Evolutionary conservation across 2,797 vertebrate species (phyloP).

Genomic region (Myotis planiceps): DNA sequence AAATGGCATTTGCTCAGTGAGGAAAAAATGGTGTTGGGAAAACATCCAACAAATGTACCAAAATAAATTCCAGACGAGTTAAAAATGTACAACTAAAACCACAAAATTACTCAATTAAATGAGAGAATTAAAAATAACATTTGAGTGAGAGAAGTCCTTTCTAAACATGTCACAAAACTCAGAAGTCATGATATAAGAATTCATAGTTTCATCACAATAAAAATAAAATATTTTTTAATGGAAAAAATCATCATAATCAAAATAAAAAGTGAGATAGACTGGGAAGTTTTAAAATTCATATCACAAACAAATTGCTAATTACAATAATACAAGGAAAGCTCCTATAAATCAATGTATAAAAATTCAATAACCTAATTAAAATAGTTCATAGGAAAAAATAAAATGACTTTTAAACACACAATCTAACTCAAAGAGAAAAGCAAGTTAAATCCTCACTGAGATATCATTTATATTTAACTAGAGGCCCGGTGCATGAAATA

Average conservation of each 20-base stretch:
- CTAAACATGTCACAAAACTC: not conserved
- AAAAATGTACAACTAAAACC: not conserved
- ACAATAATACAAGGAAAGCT: not conserved
- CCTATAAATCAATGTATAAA: conserved; percentile 7
- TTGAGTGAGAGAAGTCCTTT: not conserved
- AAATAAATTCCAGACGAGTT: conserved; percentile 43
- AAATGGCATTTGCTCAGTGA: not conserved
- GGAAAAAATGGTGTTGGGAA: not conserved
- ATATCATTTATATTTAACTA: not conserved
- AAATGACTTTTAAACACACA: conserved; percentile 29
- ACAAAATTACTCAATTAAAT: conserved; percentile 6
- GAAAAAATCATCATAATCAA: conserved; percentile 24
- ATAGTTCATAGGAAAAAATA: conserved; percentile 32
- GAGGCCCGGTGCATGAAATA: too few species aligned
- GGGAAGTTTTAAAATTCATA: conserved; percentile 1
- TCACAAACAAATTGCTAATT: conserved; percentile 15
- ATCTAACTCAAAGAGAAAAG: conserved; percentile 12
- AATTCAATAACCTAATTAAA: conserved; percentile 26
- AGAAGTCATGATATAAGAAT: not conserved
- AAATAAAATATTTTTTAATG: conserved; percentile 18
- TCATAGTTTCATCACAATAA: conserved; percentile 13
- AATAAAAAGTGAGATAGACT: conserved; percentile 27
- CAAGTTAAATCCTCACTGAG: conserved; percentile 4
- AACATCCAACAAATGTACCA: not conserved
- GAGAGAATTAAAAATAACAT: not conserved